Percentiles rank a stretch among this genome's conserved stretches.
Conservation (phyloP, 1,140 invertebrate genomes). For the Ylistrum balloti region DNA sequence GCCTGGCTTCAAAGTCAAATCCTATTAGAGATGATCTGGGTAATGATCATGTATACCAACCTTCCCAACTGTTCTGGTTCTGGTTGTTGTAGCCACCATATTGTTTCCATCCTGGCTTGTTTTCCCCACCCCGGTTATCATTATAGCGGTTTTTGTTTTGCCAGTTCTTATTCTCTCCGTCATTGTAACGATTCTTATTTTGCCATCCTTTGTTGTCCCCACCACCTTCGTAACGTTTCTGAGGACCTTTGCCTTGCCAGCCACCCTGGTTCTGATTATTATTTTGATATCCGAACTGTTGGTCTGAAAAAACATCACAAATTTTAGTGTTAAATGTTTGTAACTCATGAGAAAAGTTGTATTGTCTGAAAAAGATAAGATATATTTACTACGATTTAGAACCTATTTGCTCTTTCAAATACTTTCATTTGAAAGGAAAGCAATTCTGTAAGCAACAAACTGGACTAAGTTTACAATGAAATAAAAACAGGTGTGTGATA, state of each 20-base stretch:
- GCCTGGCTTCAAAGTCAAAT: too few relatives aligned
- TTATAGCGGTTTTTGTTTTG: slow-evolving; percentile 22
- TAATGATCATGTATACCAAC: not conserved
- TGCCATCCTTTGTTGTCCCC: slow-evolving; percentile 15
- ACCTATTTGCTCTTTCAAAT: too few relatives aligned
- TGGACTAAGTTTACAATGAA: too few relatives aligned
- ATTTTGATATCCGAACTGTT: not conserved
- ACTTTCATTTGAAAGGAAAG: too few relatives aligned
- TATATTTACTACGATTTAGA: not conserved
- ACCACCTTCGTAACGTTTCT: not conserved
- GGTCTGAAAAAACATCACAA: not conserved
- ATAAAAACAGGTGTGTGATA: too few relatives aligned
- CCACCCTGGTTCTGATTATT: slow-evolving; percentile 4
- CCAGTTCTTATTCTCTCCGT: not conserved
- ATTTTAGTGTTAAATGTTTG: not conserved
- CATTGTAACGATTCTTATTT: not conserved
- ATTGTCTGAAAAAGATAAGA: not conserved
- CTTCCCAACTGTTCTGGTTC: slow-evolving; percentile 24
- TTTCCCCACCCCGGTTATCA: not conserved
- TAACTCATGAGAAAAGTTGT: not conserved
- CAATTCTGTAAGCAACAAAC: too few relatives aligned
- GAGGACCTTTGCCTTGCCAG: not conserved
- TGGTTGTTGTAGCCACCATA: slow-evolving; percentile 4
- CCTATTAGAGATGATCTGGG: too few relatives aligned
- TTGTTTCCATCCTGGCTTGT: not conserved